Conservation (phyloP, 1,140 invertebrate genomes). For the Macrosteles quadrilineatus region DNA sequence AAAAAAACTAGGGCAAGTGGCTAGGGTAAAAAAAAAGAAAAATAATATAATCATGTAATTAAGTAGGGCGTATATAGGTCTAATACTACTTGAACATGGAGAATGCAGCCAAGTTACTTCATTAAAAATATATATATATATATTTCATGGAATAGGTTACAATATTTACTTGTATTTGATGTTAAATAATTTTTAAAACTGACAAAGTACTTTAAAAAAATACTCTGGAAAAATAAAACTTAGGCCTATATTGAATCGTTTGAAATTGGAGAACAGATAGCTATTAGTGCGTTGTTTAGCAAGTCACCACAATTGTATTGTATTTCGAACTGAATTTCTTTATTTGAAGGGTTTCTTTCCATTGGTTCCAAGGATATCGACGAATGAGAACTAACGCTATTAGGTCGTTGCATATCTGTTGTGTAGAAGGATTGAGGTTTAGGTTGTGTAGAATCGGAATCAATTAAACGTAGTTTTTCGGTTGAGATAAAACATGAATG, state of each 20-base stretch:
- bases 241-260: background rate
- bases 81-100: too few relatives aligned
- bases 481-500: too few relatives aligned
- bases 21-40: too few relatives aligned
- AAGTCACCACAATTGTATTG: background rate
- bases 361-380: constrained; percentile 12
- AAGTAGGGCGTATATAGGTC: too few relatives aligned
- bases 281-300: constrained; percentile 10
- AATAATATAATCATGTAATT: too few relatives aligned
- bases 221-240: background rate
- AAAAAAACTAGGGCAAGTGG: too few relatives aligned
- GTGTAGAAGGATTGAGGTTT: background rate
- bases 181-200: background rate
- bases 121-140: too few relatives aligned
- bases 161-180: too few relatives aligned
- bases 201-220: background rate
- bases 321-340: background rate
- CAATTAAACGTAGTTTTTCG: constrained; percentile 6
- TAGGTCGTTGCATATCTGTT: constrained; percentile 4
- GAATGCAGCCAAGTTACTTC: too few relatives aligned
- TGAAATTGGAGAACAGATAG: constrained; percentile 6
- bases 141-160: too few relatives aligned
- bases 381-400: constrained; percentile 3
- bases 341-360: constrained; percentile 7
- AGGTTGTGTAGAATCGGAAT: background rate